Evolutionary conservation across 2,797 vertebrate species (phyloP).

Genomic region (Paramormyrops hopkinsi): DNA sequence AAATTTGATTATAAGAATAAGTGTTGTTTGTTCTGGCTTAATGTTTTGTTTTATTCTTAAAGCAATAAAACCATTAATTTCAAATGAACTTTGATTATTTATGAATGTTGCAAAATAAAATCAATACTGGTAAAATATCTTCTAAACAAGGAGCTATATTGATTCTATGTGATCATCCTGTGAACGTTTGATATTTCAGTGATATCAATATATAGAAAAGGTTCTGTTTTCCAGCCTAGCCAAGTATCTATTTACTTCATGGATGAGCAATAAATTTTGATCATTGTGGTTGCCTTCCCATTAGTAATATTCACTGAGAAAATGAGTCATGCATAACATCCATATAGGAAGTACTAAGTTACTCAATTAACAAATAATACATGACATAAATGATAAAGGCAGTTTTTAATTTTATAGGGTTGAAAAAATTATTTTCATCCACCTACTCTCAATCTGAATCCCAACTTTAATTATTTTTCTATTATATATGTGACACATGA

Average conservation of each 20-base stretch:
- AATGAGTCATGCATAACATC: neutral
- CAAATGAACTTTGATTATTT: neutral
- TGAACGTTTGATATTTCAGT: neutral
- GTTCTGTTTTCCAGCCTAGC: neutral
- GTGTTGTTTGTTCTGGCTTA: neutral
- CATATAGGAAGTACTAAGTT: neutral
- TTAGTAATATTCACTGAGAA: neutral
- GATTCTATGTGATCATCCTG: neutral
- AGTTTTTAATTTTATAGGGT: neutral
- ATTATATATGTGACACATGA: conserved; percentile 34
- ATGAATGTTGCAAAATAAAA: neutral
- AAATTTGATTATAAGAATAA: neutral
- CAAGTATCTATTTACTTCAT: neutral
- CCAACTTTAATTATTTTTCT: neutral
- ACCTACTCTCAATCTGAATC: neutral
- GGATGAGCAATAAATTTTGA: neutral
- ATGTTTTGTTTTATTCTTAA: neutral
- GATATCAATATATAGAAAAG: neutral
- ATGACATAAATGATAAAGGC: neutral
- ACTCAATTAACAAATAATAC: neutral
- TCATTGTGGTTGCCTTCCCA: neutral
- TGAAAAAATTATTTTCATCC: neutral
- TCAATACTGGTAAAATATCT: neutral
- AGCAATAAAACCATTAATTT: neutral
- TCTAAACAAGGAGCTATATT: neutral